phyloP scores from a whole-genome alignment of 2,113 vertebrate species.

The Martes martes region DNA sequence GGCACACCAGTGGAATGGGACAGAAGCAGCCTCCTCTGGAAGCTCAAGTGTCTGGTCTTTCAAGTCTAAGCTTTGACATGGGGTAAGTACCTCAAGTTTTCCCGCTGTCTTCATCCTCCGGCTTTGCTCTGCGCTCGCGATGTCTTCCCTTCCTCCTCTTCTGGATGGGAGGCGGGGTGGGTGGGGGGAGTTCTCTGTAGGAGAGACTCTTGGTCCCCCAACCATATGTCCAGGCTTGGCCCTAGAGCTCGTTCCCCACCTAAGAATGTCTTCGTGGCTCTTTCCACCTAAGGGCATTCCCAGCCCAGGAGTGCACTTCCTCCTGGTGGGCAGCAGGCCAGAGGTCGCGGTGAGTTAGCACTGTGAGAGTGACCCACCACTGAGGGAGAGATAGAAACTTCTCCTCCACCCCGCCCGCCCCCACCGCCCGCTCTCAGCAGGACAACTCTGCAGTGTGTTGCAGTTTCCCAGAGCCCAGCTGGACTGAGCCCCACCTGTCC shows the following conservation, averaged over 20 bases:
- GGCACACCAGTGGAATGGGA: background rate
- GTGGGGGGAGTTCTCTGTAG: background rate
- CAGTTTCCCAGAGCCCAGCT: background rate
- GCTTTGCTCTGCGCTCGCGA: background rate
- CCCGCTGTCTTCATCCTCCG: background rate
- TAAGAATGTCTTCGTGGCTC: background rate
- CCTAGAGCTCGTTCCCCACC: background rate
- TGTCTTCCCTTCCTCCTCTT: background rate
- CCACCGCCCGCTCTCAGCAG: background rate
- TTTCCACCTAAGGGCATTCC: background rate
- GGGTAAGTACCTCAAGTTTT: background rate
- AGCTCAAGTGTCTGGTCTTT: background rate
- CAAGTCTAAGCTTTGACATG: background rate
- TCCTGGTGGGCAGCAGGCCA: background rate
- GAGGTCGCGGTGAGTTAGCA: background rate
- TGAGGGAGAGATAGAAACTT: background rate
- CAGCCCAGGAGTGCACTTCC: background rate
- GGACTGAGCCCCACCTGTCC: background rate
- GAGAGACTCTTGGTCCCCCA: background rate
- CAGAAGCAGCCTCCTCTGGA: background rate
- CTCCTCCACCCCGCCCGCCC: no score
- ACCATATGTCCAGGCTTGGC: background rate
- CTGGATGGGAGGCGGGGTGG: background rate
- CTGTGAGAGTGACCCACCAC: no score
- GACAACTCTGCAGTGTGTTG: fast-evolving